Evolutionary conservation across 2,888 invertebrate genomes (phyloP), one percentile per base, ranked within the genome.

Genomic region (Andrena bicolor): DNA sequence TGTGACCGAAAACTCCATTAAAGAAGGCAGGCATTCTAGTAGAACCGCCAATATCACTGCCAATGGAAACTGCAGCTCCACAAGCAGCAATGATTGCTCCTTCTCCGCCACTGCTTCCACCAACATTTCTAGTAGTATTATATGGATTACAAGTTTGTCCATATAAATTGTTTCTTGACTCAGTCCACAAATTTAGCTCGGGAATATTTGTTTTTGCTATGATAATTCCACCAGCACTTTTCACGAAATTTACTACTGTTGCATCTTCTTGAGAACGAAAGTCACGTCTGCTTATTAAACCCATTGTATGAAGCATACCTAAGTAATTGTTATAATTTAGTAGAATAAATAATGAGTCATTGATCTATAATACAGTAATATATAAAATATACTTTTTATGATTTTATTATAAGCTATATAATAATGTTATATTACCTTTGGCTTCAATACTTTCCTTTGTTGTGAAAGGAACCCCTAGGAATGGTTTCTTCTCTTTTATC

Each of bases 1-100:
- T 98, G 91, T 97, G 96, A 0, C 97, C 98, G 94, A 96, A 98
- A 69, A 98, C 95, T 0, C 99, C 98, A 94, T 98, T 98, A 95
- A 96, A 98, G 93, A 97, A 98, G 0, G 97, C 96, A 0, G 99
- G 99, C 96, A 98, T 98, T 48, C 99, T 96, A 64, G 98, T 97
- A 4, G 99, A 99, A 0, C 99, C 99, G n/a, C 99, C 99, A 89
- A 99, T 99, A 93, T 99, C 99, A 0, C 97, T 97, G 35, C 98
- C 98, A 69, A 99, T 94, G 2, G 99, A 97, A 86, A 99, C 96
- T 1, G 98, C 97, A 10, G 97, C 96, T 20, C 97, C 98, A 84
- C 97, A 96, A 3, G 98, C 95, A 2, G 98, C 96, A 16, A 97
- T 95, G 0, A 98, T 94, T 1, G 96, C 96, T 0, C 95, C 97